Evolutionary conservation across 2,113 vertebrate genomes (phyloP).

Genomic region (Turdus rufiventris): DNA sequence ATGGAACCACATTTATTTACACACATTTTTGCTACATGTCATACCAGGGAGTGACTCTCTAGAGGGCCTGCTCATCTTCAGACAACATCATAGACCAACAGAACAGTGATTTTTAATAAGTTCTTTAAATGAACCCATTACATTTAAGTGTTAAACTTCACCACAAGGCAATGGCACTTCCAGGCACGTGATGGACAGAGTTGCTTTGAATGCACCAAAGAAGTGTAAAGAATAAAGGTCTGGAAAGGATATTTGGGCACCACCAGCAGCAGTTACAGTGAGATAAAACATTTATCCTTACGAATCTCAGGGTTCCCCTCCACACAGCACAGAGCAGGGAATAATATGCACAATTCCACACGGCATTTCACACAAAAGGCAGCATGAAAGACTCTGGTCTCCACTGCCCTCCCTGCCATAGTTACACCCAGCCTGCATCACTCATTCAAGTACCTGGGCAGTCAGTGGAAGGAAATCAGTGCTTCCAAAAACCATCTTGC

Average conservation of each 20-base stretch:
- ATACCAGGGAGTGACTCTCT: neutral
- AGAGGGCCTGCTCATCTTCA: neutral
- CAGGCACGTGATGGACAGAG: neutral
- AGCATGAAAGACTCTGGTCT: neutral
- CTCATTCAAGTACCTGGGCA: neutral
- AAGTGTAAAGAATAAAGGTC: neutral
- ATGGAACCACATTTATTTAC: neutral
- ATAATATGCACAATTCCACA: neutral
- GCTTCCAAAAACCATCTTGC: neutral
- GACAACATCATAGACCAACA: neutral
- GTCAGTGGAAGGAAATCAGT: neutral
- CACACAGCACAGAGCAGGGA: neutral
- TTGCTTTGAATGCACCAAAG: neutral
- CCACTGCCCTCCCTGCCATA: neutral
- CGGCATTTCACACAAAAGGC: neutral
- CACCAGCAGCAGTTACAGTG: neutral
- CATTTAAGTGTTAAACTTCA: neutral
- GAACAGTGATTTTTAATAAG: neutral
- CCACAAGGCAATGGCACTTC: neutral
- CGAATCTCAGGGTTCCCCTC: neutral
- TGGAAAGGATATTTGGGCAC: neutral
- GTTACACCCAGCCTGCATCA: neutral
- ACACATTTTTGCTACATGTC: neutral
- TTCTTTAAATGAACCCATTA: neutral
- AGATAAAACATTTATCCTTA: neutral